phyloP scores from a whole-genome alignment of 1,140 invertebrate species.

The Onthophagus taurus region DNA sequence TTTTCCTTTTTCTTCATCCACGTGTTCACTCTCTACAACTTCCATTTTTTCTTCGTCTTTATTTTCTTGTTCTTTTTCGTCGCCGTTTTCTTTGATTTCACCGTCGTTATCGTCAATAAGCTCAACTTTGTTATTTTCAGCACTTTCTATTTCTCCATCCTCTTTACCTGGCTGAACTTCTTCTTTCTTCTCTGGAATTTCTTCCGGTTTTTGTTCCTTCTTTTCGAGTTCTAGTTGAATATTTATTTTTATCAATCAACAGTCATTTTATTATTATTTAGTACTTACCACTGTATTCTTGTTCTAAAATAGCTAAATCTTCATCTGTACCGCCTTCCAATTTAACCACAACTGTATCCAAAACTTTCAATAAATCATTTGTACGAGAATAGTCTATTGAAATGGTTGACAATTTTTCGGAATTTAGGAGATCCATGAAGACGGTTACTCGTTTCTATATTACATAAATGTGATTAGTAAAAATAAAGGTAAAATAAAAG shows the following conservation, averaged over 20 bases:
- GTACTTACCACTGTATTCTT: constrained; percentile 34
- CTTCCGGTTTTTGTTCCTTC: constrained; percentile 36
- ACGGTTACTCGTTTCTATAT: constrained; percentile 79
- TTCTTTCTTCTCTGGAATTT: constrained; percentile 34
- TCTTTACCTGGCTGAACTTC: constrained; percentile 29
- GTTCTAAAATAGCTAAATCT: constrained; percentile 77
- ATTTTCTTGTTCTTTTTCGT: constrained; percentile 30
- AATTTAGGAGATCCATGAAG: constrained; percentile 77
- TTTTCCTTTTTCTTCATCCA: constrained; percentile 25
- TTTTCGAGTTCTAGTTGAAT: constrained; percentile 36
- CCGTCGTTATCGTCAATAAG: constrained; percentile 22
- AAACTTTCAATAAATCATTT: constrained; percentile 74
- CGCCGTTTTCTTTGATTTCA: constrained; percentile 39
- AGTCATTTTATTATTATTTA: too few species aligned
- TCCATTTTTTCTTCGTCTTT: constrained; percentile 36
- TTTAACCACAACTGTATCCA: constrained; percentile 95
- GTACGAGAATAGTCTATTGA: constrained; percentile 81
- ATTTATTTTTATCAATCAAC: constrained; percentile 16
- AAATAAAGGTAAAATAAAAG: too few species aligned
- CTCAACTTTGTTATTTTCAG: constrained; percentile 17
- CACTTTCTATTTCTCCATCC: constrained; percentile 24
- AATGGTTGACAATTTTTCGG: constrained; percentile 63
- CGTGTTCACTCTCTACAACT: constrained; percentile 25
- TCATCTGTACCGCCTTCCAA: constrained; percentile 95
- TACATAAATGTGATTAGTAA: constrained; percentile 19